A percentile compares a stretch with the other conserved stretches of the same genome.
Evolutionary conservation across 2,113 vertebrate genomes (phyloP).

Genomic region (Atherinomorus stipes): DNA sequence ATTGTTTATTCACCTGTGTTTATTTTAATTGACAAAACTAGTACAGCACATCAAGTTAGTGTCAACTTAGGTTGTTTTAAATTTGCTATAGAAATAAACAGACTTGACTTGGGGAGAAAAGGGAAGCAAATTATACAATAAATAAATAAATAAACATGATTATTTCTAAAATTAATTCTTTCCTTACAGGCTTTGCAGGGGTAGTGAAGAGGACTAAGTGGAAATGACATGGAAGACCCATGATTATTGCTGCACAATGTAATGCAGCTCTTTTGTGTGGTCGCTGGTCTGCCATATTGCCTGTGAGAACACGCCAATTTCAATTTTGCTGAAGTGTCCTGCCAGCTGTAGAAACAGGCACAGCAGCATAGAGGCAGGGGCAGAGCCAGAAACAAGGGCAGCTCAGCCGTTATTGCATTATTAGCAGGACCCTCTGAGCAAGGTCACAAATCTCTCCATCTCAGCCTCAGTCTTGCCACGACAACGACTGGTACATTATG

Average conservation of each 20-base stretch:
- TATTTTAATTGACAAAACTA: no score
- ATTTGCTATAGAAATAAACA: no score
- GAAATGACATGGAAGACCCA: background rate
- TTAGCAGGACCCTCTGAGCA: slow-evolving; percentile 59
- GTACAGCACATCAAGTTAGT: no score
- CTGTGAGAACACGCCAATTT: slow-evolving; percentile 24
- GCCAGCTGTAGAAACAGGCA: slow-evolving; percentile 27
- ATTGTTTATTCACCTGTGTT: no score
- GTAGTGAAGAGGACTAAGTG: background rate
- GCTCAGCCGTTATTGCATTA: slow-evolving; percentile 47
- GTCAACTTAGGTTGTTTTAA: no score
- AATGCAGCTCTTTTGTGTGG: slow-evolving; percentile 1
- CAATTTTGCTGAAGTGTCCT: slow-evolving; percentile 14
- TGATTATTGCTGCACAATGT: slow-evolving; percentile 3
- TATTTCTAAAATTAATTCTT: background rate
- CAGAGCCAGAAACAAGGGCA: slow-evolving; percentile 45
- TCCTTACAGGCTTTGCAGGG: background rate
- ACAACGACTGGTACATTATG: slow-evolving; percentile 18
- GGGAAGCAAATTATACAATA: no score
- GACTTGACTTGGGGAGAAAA: no score
- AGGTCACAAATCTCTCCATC: slow-evolving; percentile 57
- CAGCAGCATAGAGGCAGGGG: slow-evolving; percentile 15
- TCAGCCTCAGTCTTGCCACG: slow-evolving; percentile 27
- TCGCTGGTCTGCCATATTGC: background rate
- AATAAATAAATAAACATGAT: slow-evolving; percentile 8